These are phyloP conservation scores for Batillaria attramentaria DNA, from an alignment of 1,140 invertebrate genomes.

Conservation along the genomic window DNA sequence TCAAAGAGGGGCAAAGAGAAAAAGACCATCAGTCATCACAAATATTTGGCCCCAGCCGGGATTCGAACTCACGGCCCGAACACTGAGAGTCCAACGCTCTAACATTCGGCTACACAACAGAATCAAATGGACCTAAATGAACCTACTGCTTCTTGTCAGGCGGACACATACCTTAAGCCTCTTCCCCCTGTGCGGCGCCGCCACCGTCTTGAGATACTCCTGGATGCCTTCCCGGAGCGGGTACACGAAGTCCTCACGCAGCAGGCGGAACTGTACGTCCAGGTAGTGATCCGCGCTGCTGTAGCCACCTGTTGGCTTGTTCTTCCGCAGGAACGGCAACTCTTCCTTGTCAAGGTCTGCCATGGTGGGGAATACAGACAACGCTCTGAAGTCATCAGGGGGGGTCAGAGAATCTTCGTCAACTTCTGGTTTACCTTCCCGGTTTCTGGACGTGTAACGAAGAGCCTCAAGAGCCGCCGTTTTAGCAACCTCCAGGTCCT, in stretches of 20 bases:
- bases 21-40: no score
- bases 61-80: no score
- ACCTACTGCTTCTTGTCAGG: no score
- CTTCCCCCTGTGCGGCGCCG: constrained; percentile 18
- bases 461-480: constrained; percentile 2
- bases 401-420: constrained; percentile 44
- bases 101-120: no score
- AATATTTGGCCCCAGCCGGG: no score
- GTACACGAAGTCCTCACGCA: constrained; percentile 80
- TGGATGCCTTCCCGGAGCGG: constrained; percentile 69
- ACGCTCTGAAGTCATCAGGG: constrained; percentile 63
- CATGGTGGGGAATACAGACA: constrained; percentile 61
- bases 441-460: neutral
- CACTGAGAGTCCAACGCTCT: no score
- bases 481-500: constrained; percentile 4
- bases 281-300: constrained; percentile 80
- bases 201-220: constrained; percentile 40
- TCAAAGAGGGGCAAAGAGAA: no score
- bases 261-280: constrained; percentile 82
- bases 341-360: constrained; percentile 56
- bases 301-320: constrained; percentile 77
- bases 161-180: constrained; percentile 11
- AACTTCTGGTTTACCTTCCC: neutral
- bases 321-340: constrained; percentile 74
- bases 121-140: no score